Conservation (phyloP, 2,888 invertebrate species). For the Drosophila gaucha region DNA sequence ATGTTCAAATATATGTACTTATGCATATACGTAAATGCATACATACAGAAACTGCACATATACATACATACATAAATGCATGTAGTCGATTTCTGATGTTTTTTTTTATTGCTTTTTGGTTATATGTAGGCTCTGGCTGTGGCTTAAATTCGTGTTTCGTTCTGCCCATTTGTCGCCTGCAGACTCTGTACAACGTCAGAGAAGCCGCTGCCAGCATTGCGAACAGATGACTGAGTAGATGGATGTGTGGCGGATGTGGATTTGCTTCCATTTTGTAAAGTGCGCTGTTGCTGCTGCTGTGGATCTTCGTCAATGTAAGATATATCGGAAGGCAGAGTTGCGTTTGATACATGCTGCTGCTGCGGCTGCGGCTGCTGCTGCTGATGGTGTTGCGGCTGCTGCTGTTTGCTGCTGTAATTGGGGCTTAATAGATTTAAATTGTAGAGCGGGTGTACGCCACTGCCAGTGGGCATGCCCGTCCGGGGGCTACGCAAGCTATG, state of each 20-base stretch:
- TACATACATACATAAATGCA: too few relatives aligned
- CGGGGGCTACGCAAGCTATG: conserved; percentile 95
- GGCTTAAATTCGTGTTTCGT: conserved; percentile 72
- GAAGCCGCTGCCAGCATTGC: conserved; percentile 35
- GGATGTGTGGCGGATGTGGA: conserved; percentile 28
- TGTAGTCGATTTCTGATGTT: too few relatives aligned
- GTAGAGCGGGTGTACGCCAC: conserved; percentile 74
- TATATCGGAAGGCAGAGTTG: conserved; percentile 87
- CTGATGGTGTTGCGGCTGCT: conserved; percentile 49
- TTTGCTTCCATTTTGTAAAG: conserved; percentile 54
- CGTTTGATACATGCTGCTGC: conserved; percentile 49
- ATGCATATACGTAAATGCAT: neutral
- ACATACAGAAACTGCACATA: neutral
- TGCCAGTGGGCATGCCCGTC: conserved; percentile 86
- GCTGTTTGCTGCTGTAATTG: conserved; percentile 66
- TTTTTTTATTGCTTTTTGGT: conserved; percentile 1
- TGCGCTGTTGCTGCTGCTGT: conserved; percentile 59
- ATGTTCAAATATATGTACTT: neutral
- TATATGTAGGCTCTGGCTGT: neutral
- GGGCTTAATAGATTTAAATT: conserved; percentile 81
- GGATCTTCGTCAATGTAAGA: conserved; percentile 89
- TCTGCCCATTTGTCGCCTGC: conserved; percentile 53
- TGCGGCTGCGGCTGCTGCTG: conserved; percentile 59
- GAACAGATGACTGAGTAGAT: conserved; percentile 6
- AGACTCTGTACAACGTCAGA: conserved; percentile 54